These are phyloP conservation scores for Drosophila rufa DNA, from an alignment of 1,140 invertebrate genomes.

Conservation along the genomic window DNA sequence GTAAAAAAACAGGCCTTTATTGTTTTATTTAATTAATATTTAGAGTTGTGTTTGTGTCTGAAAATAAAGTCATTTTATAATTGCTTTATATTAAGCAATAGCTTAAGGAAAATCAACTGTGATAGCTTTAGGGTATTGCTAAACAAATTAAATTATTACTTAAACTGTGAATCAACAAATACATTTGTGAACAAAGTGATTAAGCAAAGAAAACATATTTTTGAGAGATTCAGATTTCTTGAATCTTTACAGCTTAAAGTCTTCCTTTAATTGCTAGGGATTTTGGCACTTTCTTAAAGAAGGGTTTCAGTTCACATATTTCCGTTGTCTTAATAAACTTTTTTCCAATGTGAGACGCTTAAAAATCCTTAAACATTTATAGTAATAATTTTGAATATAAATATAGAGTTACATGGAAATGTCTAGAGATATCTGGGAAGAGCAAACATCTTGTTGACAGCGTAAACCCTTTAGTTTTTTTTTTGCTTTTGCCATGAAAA, in stretches of 20 bases:
- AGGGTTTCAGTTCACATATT: too few relatives aligned
- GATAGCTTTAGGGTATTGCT: neutral
- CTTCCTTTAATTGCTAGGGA: neutral
- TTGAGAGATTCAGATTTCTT: neutral
- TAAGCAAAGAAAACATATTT: neutral
- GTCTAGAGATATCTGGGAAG: neutral
- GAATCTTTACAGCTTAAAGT: neutral
- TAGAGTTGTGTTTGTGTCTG: neutral
- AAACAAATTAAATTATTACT: neutral
- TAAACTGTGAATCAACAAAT: neutral
- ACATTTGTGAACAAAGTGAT: neutral
- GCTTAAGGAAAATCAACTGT: neutral
- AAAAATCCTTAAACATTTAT: too few relatives aligned
- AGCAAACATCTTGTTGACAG: neutral
- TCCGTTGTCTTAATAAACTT: too few relatives aligned
- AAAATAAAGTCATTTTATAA: neutral
- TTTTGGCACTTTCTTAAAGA: too few relatives aligned
- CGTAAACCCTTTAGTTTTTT: too few relatives aligned
- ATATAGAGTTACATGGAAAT: neutral
- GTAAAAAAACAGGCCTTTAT: constrained; percentile 1
- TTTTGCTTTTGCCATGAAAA: neutral
- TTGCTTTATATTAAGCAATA: neutral
- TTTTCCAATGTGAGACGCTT: too few relatives aligned
- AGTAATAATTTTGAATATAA: neutral
- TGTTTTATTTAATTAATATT: neutral